phyloP scores from a whole-genome alignment of 2,797 vertebrate genomes.

The Erethizon dorsatum region DNA sequence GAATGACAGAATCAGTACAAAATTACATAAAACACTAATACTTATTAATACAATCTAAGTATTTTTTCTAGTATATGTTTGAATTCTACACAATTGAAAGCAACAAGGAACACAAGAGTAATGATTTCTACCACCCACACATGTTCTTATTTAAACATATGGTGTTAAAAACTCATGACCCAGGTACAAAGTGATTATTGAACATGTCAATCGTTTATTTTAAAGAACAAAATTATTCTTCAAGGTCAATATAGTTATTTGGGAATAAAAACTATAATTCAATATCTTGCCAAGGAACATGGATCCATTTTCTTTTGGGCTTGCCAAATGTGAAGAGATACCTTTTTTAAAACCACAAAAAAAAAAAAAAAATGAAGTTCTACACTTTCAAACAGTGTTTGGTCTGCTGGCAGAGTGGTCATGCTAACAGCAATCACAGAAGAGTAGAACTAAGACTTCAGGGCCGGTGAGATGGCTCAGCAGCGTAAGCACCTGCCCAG shows the following conservation, averaged over 20 bases:
- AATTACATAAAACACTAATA: constrained; percentile 60
- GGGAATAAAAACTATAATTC: constrained; percentile 80
- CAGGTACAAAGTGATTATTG: constrained; percentile 67
- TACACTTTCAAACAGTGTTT: constrained; percentile 81
- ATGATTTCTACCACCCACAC: constrained; percentile 53
- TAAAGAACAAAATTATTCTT: constrained; percentile 76
- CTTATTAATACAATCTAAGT: constrained; percentile 54
- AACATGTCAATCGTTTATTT: constrained; percentile 70
- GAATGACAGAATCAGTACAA: neutral
- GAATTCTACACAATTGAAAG: constrained; percentile 69
- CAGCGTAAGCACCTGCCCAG: too few relatives aligned
- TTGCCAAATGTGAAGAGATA: constrained; percentile 82
- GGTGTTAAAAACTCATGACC: constrained; percentile 67
- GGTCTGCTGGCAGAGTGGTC: constrained; percentile 74
- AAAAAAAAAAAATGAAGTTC: constrained; percentile 73
- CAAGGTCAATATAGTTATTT: constrained; percentile 83
- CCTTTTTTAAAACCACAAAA: constrained; percentile 76
- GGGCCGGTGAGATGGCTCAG: too few relatives aligned
- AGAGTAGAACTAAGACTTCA: constrained; percentile 80
- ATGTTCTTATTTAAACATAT: constrained; percentile 70
- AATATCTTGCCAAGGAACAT: constrained; percentile 83
- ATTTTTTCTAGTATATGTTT: constrained; percentile 49
- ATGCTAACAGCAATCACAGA: constrained; percentile 80
- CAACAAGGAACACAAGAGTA: constrained; percentile 63
- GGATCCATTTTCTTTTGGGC: constrained; percentile 80